Base-by-base conservation (phyloP, 2,113 vertebrate species). In the Heloderma charlesbogerti region DNA sequence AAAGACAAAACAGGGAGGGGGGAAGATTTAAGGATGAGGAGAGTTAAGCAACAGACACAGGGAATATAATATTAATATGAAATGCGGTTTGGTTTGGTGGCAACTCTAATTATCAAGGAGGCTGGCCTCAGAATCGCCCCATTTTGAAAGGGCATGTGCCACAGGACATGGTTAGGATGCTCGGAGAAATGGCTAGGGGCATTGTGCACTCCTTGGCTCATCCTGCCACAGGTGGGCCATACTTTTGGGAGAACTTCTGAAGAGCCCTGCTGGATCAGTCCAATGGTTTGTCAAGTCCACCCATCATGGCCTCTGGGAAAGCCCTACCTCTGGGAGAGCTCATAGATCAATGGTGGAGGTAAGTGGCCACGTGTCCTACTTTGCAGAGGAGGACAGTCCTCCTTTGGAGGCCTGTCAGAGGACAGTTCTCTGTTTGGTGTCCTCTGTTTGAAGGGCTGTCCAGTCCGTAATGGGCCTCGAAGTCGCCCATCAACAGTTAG, bases 21-120 rank as follows among this genome's bases (percentile, higher is more conserved):
- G 10, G 31, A 57, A 16, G 84, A 69, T 34, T 43, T 34, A 86
- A 66, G 29, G 48, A 90, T 37, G 34, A 95, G 88, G 90, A 86
- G 93, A 94, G 94, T 95, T 96, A 95, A 95, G 90, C 95, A 97
- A 95, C 96, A 94, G 78, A n/a, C 34, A 95, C 48, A 48, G 96
- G 97, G 96, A 96, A 97, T 97, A 96, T 95, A 88, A 95, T 84
- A 93, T 95, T 94, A 94, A 95, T 90, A 84, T 27, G 66, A 79
- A 90, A 69, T 29, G 27, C 40, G 8, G n/a, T 5, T 22, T 31
- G 45, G 43, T 40, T 40, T 69, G 78, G 60, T 77, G 27, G 57
- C 66, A 54, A 29, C 37, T 72, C 34, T 25, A 31, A 12, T 45
- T 4, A 72, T 4, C 22, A 27, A 67, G 25, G 57, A 9, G 31